Percentiles rank a stretch among this genome's conserved stretches.
These are phyloP conservation scores for Nasonia longicornis DNA, from an alignment of 1,140 invertebrate genomes.

Conservation along the genomic window DNA sequence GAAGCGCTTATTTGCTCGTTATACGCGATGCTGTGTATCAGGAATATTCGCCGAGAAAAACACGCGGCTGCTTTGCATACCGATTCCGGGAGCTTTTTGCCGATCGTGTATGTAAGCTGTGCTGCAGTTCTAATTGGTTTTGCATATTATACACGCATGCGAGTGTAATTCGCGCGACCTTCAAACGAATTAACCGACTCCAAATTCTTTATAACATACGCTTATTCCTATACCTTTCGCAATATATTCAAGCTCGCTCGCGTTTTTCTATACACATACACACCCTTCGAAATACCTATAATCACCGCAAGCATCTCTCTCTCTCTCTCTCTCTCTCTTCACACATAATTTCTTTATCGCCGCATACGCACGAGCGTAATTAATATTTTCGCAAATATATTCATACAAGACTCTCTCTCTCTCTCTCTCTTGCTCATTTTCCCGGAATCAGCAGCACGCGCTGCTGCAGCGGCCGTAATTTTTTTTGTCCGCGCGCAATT, in stretches of 20 bases:
- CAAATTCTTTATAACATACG: too few relatives aligned
- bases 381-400: conserved; percentile 4
- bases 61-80: conserved; percentile 16
- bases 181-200: too few relatives aligned
- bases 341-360: neutral
- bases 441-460: too few relatives aligned
- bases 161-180: too few relatives aligned
- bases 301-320: neutral
- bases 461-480: neutral
- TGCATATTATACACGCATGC: too few relatives aligned
- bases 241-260: neutral
- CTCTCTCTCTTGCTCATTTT: neutral
- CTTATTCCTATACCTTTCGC: too few relatives aligned
- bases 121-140: too few relatives aligned
- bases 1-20: conserved; percentile 43
- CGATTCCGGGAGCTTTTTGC: neutral
- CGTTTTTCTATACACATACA: neutral
- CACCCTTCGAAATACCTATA: neutral
- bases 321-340: neutral
- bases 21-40: conserved; percentile 2
- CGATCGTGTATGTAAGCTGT: too few relatives aligned
- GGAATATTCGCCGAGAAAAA: conserved; percentile 23
- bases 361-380: neutral
- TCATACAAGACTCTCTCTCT: neutral
- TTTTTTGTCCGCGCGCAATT: conserved; percentile 5